Evolutionary conservation across 2,888 invertebrate species (phyloP).

Genomic region (Halocaridina rubra): DNA sequence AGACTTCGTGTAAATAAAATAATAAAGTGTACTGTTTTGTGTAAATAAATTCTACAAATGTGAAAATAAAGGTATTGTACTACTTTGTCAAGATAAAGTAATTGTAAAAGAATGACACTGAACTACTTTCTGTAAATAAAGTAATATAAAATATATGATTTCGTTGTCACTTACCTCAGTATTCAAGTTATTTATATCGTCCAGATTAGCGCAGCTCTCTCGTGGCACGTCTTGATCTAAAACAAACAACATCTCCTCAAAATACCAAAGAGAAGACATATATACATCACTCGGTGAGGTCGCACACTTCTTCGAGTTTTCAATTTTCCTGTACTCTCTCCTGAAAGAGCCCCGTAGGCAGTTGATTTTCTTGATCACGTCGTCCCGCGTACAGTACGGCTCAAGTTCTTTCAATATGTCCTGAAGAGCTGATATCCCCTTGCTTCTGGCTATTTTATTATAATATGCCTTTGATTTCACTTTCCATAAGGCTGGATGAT

Average conservation of each 20-base stretch:
- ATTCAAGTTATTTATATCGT: not conserved
- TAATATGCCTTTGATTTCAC: constrained; percentile 23
- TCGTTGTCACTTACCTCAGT: not conserved
- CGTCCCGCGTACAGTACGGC: constrained; percentile 22
- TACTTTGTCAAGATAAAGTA: no score
- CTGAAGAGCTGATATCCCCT: constrained; percentile 17
- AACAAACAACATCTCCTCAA: constrained; percentile 4
- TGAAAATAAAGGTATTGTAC: no score
- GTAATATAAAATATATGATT: constrained; percentile 1
- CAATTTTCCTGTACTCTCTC: not conserved
- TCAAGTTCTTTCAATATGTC: constrained; percentile 27
- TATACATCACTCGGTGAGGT: not conserved
- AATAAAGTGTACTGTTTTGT: no score
- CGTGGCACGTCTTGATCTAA: constrained; percentile 2
- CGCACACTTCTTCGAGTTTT: not conserved
- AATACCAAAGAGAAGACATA: not conserved
- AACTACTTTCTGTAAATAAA: not conserved
- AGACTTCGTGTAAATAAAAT: no score
- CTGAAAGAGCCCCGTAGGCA: not conserved
- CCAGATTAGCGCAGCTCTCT: constrained; percentile 9
- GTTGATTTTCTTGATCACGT: constrained; percentile 34
- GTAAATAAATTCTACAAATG: no score
- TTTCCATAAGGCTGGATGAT: constrained; percentile 18
- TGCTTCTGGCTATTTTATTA: constrained; percentile 36
- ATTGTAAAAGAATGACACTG: not conserved